A percentile compares a stretch with the other conserved stretches of the same genome.
phyloP scores from a whole-genome alignment of 2,113 vertebrate species.

The Pitta sordida region DNA sequence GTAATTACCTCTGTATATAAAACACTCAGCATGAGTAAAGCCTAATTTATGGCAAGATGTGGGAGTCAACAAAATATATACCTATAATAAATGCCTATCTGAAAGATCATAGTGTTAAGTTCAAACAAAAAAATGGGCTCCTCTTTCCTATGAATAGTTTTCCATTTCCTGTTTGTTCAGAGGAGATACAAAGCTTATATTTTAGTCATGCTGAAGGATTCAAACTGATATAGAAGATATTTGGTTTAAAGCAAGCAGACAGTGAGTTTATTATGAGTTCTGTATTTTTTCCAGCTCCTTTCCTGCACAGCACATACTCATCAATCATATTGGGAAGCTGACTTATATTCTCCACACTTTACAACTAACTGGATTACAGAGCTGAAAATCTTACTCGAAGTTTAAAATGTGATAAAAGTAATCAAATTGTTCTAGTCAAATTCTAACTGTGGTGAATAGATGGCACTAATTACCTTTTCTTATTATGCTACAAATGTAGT shows the following conservation, averaged over 20 bases:
- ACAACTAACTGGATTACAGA: constrained; percentile 89
- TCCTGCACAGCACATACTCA: constrained; percentile 78
- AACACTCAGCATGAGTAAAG: not conserved
- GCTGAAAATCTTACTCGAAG: constrained; percentile 90
- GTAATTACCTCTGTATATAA: constrained; percentile 1
- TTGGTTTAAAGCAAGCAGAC: constrained; percentile 78
- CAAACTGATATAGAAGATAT: constrained; percentile 68
- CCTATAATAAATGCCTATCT: constrained; percentile 23
- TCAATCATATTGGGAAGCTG: constrained; percentile 89
- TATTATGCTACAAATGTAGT: constrained; percentile 89
- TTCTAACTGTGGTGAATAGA: constrained; percentile 93
- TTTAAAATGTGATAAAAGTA: constrained; percentile 97
- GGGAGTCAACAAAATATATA: not conserved
- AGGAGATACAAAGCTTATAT: constrained; percentile 11
- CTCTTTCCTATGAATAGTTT: not conserved
- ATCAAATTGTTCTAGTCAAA: constrained; percentile 90
- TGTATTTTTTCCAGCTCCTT: constrained; percentile 62
- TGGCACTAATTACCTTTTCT: constrained; percentile 96
- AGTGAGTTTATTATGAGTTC: constrained; percentile 80
- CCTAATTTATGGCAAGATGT: not conserved
- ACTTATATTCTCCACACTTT: constrained; percentile 82
- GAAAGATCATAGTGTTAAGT: not conserved
- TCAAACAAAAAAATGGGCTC: not conserved
- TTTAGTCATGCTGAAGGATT: constrained; percentile 30
- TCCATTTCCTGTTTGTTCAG: constrained; percentile 26